These are phyloP conservation scores for Phrynocephalus forsythii DNA, from an alignment of 2,797 vertebrate genomes.

Conservation along the genomic window DNA sequence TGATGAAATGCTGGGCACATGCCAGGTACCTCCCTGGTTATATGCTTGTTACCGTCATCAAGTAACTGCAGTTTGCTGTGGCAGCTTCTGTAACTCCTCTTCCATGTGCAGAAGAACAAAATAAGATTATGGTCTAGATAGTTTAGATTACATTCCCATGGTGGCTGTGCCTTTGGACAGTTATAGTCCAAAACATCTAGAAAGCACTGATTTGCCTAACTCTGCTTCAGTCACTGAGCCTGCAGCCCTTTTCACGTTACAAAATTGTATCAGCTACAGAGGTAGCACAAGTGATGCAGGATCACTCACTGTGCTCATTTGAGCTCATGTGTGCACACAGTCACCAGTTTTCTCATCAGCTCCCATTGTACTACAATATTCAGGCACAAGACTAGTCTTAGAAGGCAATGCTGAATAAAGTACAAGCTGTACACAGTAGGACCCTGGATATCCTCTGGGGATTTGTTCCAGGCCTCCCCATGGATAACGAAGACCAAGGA, in stretches of 20 bases:
- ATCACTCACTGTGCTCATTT: background rate
- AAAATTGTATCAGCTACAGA: background rate
- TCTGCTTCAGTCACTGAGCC: background rate
- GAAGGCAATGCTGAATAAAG: background rate
- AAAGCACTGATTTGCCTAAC: background rate
- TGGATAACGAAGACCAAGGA: no score
- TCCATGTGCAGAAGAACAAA: no score
- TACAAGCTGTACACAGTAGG: no score
- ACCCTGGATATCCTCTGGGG: no score
- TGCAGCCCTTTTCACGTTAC: background rate
- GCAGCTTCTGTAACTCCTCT: no score
- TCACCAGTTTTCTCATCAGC: background rate
- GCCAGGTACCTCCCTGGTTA: no score
- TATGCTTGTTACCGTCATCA: no score
- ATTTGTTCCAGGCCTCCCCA: no score
- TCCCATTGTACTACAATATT: background rate
- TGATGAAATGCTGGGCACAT: no score
- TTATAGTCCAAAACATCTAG: background rate
- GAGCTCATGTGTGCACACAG: background rate
- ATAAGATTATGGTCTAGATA: no score
- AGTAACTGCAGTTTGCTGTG: no score
- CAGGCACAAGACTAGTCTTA: background rate
- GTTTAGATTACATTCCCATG: background rate
- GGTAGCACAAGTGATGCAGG: background rate
- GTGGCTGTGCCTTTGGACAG: background rate